Conservation (phyloP, 1,140 invertebrate genomes). For the Armadillidium nasatum region DNA sequence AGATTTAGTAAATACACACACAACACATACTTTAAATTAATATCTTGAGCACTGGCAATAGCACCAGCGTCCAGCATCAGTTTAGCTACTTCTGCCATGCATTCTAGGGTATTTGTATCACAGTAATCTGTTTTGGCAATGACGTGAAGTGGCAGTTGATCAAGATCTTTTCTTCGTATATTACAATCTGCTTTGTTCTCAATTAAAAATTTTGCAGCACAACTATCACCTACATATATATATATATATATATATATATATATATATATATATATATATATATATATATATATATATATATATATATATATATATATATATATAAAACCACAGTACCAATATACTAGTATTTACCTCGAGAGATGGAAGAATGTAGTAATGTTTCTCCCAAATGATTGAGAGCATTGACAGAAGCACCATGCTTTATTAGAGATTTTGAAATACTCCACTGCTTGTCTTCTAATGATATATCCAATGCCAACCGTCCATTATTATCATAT, state of each 20-base stretch:
- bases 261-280: no score
- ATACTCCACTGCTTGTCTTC: background rate
- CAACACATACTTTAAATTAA: background rate
- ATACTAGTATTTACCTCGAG: background rate
- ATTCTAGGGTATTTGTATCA: background rate
- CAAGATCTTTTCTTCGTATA: background rate
- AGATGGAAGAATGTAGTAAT: slow-evolving; percentile 59
- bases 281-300: no score
- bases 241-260: no score
- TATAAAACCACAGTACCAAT: no score
- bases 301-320: no score
- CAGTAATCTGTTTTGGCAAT: background rate
- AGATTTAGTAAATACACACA: no score
- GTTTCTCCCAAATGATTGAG: slow-evolving; percentile 59
- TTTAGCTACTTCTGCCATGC: background rate
- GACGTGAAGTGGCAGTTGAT: background rate
- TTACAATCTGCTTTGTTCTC: background rate
- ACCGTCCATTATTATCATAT: background rate
- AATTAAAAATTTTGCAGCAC: background rate
- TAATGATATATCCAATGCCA: background rate
- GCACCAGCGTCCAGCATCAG: background rate
- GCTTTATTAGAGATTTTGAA: slow-evolving; percentile 55
- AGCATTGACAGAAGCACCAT: slow-evolving; percentile 52
- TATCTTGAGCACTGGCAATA: background rate
- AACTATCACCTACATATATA: background rate